Percentiles rank a stretch among this genome's conserved stretches.
Evolutionary conservation across 2,888 invertebrate genomes (phyloP).

Genomic region (Notodonta dromedarius): DNA sequence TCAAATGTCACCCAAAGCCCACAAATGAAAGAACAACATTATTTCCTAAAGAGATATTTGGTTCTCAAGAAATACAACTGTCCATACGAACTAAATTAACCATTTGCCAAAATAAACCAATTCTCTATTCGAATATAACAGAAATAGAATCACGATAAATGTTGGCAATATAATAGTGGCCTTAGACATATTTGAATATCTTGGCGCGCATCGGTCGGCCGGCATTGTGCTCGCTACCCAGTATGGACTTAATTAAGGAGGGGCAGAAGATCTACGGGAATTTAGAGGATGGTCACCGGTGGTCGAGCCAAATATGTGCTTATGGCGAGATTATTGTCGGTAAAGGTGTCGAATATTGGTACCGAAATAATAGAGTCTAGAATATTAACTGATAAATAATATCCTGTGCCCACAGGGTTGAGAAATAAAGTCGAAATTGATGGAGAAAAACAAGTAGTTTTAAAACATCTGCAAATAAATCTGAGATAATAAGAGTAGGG

Average conservation of each 20-base stretch:
- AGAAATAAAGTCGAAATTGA: not conserved
- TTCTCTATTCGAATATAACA: constrained; percentile 27
- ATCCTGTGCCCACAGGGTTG: not conserved
- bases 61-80: not conserved
- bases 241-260: constrained; percentile 83
- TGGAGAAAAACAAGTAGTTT: not conserved
- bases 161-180: constrained; percentile 73
- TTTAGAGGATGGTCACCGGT: constrained; percentile 61
- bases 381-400: not conserved
- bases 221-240: constrained; percentile 78
- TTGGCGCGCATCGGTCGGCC: constrained; percentile 73
- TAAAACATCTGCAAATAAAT: not conserved
- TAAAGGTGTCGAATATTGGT: constrained; percentile 46
- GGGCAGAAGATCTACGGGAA: constrained; percentile 73
- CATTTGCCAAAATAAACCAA: constrained; percentile 29
- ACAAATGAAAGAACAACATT: no score
- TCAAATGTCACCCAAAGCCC: no score
- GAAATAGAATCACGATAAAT: constrained; percentile 60
- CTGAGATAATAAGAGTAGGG: no score
- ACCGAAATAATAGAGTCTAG: not conserved
- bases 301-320: constrained; percentile 42
- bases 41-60: no score
- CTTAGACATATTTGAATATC: constrained; percentile 84
- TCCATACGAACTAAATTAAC: constrained; percentile 14
- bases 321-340: constrained; percentile 49